These are phyloP conservation scores for rat (Rattus norvegicus) DNA, from an alignment of 2,113 vertebrate species.

Conservation along the genomic window GRCr8 NC_086036.1:11697001-11697500, in stretches of 20 bases:
- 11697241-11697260: neutral
- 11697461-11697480: neutral
- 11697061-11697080: neutral
- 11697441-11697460: neutral
- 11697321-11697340: neutral
- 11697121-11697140: neutral
- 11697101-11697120: neutral
- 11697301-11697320: neutral
- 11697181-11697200: neutral
- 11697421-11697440: neutral
- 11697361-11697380: neutral
- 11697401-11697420: neutral
- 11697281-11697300: neutral
- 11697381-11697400: neutral
- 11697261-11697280: neutral
- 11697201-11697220: neutral
- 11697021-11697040: neutral
- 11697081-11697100: no score
- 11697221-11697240: neutral
- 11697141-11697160: neutral
- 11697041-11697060: neutral
- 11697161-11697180: neutral
- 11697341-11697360: neutral
- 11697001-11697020: neutral
- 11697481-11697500: neutral